Base-by-base conservation (phyloP, 2,888 invertebrate genomes). In the Itoplectis maculator region DNA sequence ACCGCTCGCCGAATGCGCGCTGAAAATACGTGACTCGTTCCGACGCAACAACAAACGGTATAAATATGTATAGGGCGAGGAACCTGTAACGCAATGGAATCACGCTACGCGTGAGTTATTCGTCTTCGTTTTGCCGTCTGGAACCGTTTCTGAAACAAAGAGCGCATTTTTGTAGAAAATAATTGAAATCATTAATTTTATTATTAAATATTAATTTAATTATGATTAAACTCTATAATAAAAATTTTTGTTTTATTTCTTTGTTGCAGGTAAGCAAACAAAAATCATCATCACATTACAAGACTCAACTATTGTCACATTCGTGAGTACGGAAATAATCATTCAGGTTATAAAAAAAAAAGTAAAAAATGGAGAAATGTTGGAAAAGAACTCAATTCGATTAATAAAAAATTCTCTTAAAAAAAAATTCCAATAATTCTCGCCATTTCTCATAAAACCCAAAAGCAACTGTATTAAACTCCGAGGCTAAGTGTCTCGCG, bases 181-280 rank as follows among this genome's bases (percentile, higher is more conserved):
- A 29, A 29, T 56, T 0, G 3, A n/a, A n/a, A 29, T 29, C n/a
- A n/a, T n/a, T n/a, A n/a, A n/a, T n/a, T n/a, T n/a, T n/a, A n/a
- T n/a, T n/a, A n/a, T n/a, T n/a, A n/a, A n/a, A n/a, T n/a, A n/a
- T n/a, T n/a, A n/a, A n/a, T n/a, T n/a, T n/a, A n/a, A n/a, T n/a
- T n/a, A n/a, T n/a, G n/a, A n/a, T n/a, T n/a, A n/a, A n/a, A n/a
- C n/a, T n/a, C n/a, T n/a, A n/a, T n/a, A n/a, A n/a, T n/a, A n/a
- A n/a, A 18, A 6, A 11, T 18, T 11, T 20, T 15, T 47, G n/a
- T n/a, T 35, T 70, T 13, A 9, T 69, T 29, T 54, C 29, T 77
- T 29, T 76, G 61, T 77, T 77, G n/a, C 59, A 77, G 77, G 77
- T 77, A 69, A 77, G 77, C 61, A 11, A 42, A 9, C n/a, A 8